Conservation (phyloP, 37 sponge, comb jelly and placozoan species). For the Petrosia ficiformis region DNA sequence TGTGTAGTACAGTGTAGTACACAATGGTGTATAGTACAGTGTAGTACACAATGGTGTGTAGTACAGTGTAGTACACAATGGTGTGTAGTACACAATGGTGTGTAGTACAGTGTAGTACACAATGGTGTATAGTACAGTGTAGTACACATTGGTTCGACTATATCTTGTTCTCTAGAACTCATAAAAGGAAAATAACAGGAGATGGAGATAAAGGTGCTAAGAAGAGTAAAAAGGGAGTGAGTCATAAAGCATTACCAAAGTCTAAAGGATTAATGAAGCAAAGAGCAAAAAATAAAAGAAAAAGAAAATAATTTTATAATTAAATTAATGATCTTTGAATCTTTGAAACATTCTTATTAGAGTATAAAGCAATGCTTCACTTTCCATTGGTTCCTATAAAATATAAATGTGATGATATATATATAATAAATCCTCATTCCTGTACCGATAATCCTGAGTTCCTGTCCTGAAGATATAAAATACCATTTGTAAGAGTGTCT, state of each 20-base stretch:
- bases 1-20: too few species aligned
- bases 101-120: too few species aligned
- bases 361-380: not conserved
- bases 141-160: too few species aligned
- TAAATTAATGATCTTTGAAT: not conserved
- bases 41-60: too few species aligned
- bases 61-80: too few species aligned
- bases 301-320: not conserved
- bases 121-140: too few species aligned
- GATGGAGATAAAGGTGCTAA: too few species aligned
- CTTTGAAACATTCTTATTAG: not conserved
- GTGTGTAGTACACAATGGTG: too few species aligned
- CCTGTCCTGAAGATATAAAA: conserved; percentile 39
- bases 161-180: too few species aligned
- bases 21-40: too few species aligned
- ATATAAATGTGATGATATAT: not conserved
- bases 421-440: not conserved
- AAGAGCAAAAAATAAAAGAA: not conserved
- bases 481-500: conserved; percentile 31
- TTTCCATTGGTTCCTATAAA: not conserved
- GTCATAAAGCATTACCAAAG: not conserved
- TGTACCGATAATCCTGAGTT: conserved; percentile 30
- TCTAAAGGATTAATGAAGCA: not conserved
- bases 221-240: not conserved
- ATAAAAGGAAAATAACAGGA: too few species aligned